phyloP scores from a whole-genome alignment of 2,797 vertebrate genomes.

The Enteromius radiatus region DNA sequence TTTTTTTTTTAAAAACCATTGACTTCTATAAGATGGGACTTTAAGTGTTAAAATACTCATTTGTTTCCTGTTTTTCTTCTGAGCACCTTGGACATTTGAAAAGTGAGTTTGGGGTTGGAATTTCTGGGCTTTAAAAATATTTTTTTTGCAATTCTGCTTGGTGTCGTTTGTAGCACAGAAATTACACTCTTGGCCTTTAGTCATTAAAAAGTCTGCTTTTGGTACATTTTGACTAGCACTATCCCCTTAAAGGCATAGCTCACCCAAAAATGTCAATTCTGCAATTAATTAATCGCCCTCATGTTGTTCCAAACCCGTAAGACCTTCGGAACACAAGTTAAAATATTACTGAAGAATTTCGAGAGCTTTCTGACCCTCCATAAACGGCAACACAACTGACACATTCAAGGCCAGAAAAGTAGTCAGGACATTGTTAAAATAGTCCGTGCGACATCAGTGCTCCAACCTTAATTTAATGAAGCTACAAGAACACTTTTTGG shows the following conservation, averaged over 20 bases:
- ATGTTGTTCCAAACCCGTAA: neutral
- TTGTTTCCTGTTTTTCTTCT: no score
- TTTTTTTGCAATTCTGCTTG: neutral
- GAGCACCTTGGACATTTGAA: neutral
- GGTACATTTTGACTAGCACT: neutral
- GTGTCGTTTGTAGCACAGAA: neutral
- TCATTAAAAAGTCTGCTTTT: constrained; percentile 24
- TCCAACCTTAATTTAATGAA: neutral
- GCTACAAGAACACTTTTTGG: neutral
- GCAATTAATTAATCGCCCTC: neutral
- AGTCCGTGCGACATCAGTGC: neutral
- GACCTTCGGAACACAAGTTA: neutral
- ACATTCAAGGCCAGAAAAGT: neutral
- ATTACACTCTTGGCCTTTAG: neutral
- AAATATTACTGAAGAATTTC: neutral
- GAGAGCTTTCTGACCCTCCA: neutral
- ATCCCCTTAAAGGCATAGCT: neutral
- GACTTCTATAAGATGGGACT: neutral
- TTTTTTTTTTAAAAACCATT: neutral
- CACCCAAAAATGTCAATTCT: neutral
- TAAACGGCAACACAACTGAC: neutral
- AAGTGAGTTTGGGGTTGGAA: neutral
- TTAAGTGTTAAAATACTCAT: neutral
- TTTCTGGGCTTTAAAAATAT: neutral
- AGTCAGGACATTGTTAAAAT: neutral